These are phyloP conservation scores for Vireo altiloquus DNA, from an alignment of 2,113 vertebrate genomes.

Conservation along the genomic window DNA sequence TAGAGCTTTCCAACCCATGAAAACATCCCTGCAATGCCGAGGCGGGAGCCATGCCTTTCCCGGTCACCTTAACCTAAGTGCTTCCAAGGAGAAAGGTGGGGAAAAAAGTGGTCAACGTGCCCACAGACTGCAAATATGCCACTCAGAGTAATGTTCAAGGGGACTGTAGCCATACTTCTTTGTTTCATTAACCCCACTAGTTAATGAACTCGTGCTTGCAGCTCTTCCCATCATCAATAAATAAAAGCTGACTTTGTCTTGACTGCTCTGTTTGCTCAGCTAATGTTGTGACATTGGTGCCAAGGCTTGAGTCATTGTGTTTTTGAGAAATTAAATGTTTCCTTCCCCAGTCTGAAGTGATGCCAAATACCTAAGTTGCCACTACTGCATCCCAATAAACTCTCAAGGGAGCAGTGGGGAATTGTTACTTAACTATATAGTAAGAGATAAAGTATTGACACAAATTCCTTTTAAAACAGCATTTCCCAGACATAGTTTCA, in stretches of 20 bases:
- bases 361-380: neutral
- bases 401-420: neutral
- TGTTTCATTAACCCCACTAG: neutral
- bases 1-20: neutral
- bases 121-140: neutral
- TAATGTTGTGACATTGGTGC: neutral
- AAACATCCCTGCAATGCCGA: neutral
- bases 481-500: neutral
- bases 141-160: neutral
- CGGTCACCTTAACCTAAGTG: neutral
- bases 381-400: neutral
- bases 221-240: neutral
- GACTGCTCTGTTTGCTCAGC: neutral
- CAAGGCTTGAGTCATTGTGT: neutral
- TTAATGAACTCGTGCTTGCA: neutral
- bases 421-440: neutral
- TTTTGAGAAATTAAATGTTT: slow-evolving; percentile 41
- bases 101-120: neutral
- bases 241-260: neutral
- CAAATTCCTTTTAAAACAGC: neutral
- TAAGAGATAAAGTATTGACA: neutral
- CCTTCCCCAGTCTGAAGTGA: neutral
- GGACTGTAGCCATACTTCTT: neutral
- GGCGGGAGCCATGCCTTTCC: neutral
- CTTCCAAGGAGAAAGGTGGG: neutral